Evolutionary conservation across 2,888 invertebrate genomes (phyloP).

Genomic region (Dorcus hopei): DNA sequence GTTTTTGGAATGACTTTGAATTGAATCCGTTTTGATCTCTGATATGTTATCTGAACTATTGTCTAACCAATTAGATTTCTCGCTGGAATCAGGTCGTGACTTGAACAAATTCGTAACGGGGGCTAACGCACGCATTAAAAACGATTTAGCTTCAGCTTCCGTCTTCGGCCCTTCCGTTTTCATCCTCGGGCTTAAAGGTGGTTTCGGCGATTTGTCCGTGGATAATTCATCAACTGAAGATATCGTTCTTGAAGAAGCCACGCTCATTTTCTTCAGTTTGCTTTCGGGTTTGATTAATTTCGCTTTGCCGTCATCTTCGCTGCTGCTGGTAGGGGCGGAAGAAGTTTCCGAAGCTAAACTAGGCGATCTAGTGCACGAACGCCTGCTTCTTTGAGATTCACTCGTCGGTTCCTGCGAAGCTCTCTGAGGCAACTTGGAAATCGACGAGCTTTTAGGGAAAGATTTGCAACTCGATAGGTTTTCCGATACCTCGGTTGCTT

Average conservation of each 20-base stretch:
- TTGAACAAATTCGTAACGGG: constrained; percentile 75
- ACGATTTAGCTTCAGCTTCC: constrained; percentile 66
- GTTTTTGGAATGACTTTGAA: constrained; percentile 46
- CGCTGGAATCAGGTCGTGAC: constrained; percentile 55
- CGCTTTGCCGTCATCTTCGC: constrained; percentile 42
- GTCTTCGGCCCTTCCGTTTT: constrained; percentile 49
- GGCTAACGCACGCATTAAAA: constrained; percentile 69
- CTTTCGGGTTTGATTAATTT: constrained; percentile 19
- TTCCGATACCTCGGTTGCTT: constrained; percentile 45
- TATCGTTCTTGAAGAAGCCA: constrained; percentile 52
- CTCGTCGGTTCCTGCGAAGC: constrained; percentile 22
- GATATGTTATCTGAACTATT: constrained; percentile 36
- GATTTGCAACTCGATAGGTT: constrained; percentile 38
- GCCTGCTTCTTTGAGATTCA: constrained; percentile 26
- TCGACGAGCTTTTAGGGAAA: constrained; percentile 22
- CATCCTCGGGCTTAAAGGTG: constrained; percentile 51
- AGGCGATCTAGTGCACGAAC: constrained; percentile 43
- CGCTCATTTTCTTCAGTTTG: constrained; percentile 34
- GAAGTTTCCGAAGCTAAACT: constrained; percentile 45
- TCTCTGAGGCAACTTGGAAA: constrained; percentile 40
- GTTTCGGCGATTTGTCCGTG: constrained; percentile 50
- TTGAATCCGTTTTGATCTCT: constrained; percentile 30
- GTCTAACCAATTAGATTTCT: constrained; percentile 50
- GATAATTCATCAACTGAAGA: constrained; percentile 58
- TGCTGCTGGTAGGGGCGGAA: constrained; percentile 37